Percentiles rank a stretch among this genome's conserved stretches.
Conservation (phyloP, 2,888 invertebrate species). For the Acleris cristana region DNA sequence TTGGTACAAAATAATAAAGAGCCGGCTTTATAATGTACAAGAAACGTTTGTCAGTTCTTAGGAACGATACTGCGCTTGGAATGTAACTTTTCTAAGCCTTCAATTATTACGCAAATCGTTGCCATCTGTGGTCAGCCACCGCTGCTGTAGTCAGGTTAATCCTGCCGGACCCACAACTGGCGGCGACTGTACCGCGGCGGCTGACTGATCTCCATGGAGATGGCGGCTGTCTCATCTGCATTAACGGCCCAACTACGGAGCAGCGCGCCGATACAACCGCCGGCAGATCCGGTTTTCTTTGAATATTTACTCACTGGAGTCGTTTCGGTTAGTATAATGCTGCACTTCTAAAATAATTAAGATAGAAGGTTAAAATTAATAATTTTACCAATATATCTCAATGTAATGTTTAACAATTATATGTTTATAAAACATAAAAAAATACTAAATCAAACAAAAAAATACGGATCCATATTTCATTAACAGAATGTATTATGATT, state of each 20-base stretch:
- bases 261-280: not conserved
- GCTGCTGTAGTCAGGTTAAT: not conserved
- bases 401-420: too few species aligned
- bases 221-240: constrained; percentile 15
- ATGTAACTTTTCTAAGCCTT: not conserved
- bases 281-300: not conserved
- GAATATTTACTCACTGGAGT: not conserved
- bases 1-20: too few species aligned
- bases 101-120: not conserved
- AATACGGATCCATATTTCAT: not conserved
- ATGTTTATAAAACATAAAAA: too few species aligned
- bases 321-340: not conserved
- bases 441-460: too few species aligned
- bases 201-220: constrained; percentile 13
- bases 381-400: too few species aligned
- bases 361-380: too few species aligned
- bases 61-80: too few species aligned
- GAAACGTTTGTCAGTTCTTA: too few species aligned
- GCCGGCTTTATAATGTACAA: too few species aligned
- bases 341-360: too few species aligned
- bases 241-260: not conserved
- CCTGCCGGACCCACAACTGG: not conserved
- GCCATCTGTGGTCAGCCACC: not conserved
- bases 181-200: constrained; percentile 3
- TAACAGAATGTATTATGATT: too few species aligned